Evolutionary conservation across 1,140 invertebrate species (phyloP), one percentile per base, ranked within the genome.

Genomic region (Drosophila subobscura): DNA sequence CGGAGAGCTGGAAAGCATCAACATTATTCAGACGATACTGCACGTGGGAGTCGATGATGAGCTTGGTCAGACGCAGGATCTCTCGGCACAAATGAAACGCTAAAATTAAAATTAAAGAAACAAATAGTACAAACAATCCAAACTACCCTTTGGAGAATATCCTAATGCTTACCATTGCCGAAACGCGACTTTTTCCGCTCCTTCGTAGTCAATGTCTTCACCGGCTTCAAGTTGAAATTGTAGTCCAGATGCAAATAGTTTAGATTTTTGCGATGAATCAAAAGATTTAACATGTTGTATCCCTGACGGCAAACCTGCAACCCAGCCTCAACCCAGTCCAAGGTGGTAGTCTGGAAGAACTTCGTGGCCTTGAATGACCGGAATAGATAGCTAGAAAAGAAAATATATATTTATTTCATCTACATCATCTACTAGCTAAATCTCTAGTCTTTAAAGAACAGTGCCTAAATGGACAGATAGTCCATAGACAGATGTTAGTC

Each of bases 161-260:
- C 16, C 16, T 12, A 37, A 10, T 37, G 25, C 25, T 6, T 91
- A 96, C 95, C 98, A 95, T 99, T 99, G 92, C 99, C 99, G 92
- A 99, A 99, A 58, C 99, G 94, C 7, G 98, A 99, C 90, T 99
- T 99, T 92, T 99, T 99, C 92, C 99, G 95, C 91, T 99, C 99
- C 91, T 99, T 99, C 0, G 99, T 99, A 0, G 99, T 99, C 33
- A 99, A 93, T 0, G 99, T 99, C 92, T 99, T 99, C 0, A 99
- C 99, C 0, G 99, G 99, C 92, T 99, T 99, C 90, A 99, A 94
- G 92, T 99, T 99, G 91, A 99, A 99, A 92, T 99, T 99, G 91
- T 99, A 99, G 93, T 99, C 99, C 91, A 99, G 94, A 95, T 99
- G 99, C 27, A 99, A 94, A 91, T 99, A 99, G 91, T 99, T 99